phyloP scores from a whole-genome alignment of 2,113 vertebrate species.

The Eurypyga helias region DNA sequence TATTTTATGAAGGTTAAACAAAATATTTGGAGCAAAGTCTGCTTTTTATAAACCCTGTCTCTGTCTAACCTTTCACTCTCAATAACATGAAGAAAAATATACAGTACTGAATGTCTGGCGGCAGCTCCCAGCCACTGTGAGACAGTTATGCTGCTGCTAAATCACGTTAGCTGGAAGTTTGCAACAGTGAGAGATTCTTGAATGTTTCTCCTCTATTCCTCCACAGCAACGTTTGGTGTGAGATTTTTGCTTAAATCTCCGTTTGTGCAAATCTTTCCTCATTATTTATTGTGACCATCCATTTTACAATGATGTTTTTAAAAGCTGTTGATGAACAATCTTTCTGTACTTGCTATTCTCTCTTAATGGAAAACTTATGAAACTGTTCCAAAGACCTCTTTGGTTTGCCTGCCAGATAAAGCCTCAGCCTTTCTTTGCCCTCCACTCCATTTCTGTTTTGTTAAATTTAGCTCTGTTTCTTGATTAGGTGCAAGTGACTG shows the following conservation, averaged over 20 bases:
- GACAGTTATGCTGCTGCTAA: not conserved
- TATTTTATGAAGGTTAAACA: conserved; percentile 52
- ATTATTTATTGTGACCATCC: not conserved
- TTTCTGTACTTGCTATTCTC: not conserved
- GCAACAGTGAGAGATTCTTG: not conserved
- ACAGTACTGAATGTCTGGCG: conserved; percentile 19
- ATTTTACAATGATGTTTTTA: not conserved
- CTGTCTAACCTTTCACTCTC: conserved; percentile 22
- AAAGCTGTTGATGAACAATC: not conserved
- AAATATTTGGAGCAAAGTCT: conserved; percentile 52
- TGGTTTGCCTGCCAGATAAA: not conserved
- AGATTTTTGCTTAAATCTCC: not conserved
- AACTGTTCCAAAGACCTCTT: not conserved
- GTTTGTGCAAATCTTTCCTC: not conserved
- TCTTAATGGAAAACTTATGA: conserved; percentile 1
- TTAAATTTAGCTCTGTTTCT: conserved; percentile 31
- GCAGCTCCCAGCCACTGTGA: conserved; percentile 29
- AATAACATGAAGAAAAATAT: conserved; percentile 52
- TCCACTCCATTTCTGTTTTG: not conserved
- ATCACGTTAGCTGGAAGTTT: not conserved
- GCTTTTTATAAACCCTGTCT: conserved; percentile 47
- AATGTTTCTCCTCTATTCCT: not conserved
- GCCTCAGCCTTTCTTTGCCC: not conserved
- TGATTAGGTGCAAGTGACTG: not conserved
- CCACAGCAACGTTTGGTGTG: not conserved